Evolutionary conservation across 2,113 vertebrate genomes (phyloP).

Genomic region (Campylorhamphus procurvoides): DNA sequence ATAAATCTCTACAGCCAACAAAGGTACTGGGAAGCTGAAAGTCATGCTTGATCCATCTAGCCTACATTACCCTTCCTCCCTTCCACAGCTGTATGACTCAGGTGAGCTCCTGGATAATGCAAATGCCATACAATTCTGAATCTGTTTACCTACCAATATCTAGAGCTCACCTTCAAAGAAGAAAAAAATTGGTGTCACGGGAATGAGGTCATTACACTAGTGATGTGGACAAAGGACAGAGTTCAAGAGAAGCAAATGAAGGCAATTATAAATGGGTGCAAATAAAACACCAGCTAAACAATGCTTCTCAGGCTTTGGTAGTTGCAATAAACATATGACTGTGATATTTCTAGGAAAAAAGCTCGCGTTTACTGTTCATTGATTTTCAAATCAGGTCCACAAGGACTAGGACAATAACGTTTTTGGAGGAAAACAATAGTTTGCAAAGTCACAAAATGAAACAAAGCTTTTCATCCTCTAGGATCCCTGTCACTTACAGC

Average conservation of each 20-base stretch:
- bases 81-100: background rate
- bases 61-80: background rate
- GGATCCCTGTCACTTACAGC: background rate
- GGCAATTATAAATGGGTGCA: background rate
- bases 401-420: background rate
- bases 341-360: background rate
- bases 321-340: background rate
- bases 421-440: background rate
- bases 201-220: background rate
- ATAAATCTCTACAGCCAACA: background rate
- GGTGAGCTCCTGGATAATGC: background rate
- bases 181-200: background rate
- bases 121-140: background rate
- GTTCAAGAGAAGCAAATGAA: background rate
- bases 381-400: background rate
- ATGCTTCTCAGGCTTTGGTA: background rate
- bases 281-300: background rate
- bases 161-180: background rate
- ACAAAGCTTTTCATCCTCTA: background rate
- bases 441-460: background rate
- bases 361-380: background rate
- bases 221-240: background rate
- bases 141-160: background rate
- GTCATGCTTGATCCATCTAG: background rate
- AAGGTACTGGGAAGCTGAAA: background rate